These are phyloP conservation scores for Gallinago undulata DNA, from an alignment of 2,113 vertebrate species.

Conservation along the genomic window DNA sequence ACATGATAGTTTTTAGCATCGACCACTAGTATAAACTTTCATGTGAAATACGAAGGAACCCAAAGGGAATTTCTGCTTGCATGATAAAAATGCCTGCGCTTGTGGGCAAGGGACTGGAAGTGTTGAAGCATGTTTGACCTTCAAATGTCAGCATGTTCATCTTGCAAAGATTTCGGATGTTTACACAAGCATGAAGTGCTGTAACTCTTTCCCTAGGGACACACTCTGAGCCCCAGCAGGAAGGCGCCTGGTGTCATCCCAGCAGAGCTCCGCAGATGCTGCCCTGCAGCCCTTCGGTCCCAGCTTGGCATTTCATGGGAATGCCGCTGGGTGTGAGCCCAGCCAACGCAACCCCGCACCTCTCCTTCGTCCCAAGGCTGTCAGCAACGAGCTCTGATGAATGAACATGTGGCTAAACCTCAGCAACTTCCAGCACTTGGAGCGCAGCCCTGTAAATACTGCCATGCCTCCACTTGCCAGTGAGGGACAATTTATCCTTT, in stretches of 20 bases:
- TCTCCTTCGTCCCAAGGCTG: neutral
- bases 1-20: neutral
- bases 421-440: neutral
- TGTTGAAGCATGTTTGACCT: neutral
- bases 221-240: fast-evolving
- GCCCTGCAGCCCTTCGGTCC: neutral
- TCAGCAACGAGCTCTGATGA: neutral
- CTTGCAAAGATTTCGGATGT: neutral
- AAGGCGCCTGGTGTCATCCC: neutral
- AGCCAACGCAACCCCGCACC: fast-evolving
- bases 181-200: neutral
- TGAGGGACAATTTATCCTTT: neutral
- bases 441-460: neutral
- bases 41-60: neutral
- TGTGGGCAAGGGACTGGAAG: neutral
- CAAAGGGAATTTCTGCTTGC: neutral
- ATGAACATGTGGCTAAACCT: fast-evolving
- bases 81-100: neutral
- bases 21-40: neutral
- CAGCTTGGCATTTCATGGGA: neutral
- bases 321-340: fast-evolving
- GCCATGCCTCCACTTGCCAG: no score
- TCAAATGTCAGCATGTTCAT: constrained; percentile 19
- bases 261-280: neutral
- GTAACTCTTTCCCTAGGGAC: neutral